A percentile compares a stretch with the other conserved stretches of the same genome.
Evolutionary conservation across 1,140 invertebrate genomes (phyloP).

Genomic region (Doryteuthis pealeii): DNA sequence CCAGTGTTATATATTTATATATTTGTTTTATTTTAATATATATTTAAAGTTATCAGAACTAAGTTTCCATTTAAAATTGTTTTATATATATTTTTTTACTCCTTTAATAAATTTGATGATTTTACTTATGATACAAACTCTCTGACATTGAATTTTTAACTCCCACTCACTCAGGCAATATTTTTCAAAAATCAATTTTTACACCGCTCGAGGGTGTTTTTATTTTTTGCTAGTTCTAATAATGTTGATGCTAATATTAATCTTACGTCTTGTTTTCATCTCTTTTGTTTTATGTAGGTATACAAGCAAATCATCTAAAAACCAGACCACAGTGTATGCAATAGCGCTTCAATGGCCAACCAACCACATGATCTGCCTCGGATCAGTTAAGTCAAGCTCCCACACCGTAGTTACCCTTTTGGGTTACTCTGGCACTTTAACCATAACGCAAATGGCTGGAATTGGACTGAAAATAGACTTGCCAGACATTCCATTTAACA

Average conservation of each 20-base stretch:
- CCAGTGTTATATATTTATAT: too few relatives aligned
- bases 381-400: conserved; percentile 43
- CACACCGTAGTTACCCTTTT: conserved; percentile 47
- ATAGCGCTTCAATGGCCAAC: conserved; percentile 71
- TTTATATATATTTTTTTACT: too few relatives aligned
- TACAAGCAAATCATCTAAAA: conserved; percentile 60
- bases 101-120: too few relatives aligned
- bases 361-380: conserved; percentile 63
- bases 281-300: conserved; percentile 61
- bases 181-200: too few relatives aligned
- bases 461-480: conserved; percentile 32
- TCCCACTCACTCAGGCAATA: too few relatives aligned
- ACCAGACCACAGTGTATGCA: conserved; percentile 67
- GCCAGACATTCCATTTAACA: conserved; percentile 32
- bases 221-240: too few relatives aligned
- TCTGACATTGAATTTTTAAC: too few relatives aligned
- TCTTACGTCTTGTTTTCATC: neutral
- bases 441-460: conserved; percentile 14
- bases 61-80: too few relatives aligned
- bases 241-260: neutral
- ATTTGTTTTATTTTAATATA: too few relatives aligned
- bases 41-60: too few relatives aligned
- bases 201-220: too few relatives aligned
- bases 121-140: too few relatives aligned
- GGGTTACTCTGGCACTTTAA: conserved; percentile 32